Conservation (phyloP, 1,140 invertebrate genomes). For the Conus betulinus region DNA sequence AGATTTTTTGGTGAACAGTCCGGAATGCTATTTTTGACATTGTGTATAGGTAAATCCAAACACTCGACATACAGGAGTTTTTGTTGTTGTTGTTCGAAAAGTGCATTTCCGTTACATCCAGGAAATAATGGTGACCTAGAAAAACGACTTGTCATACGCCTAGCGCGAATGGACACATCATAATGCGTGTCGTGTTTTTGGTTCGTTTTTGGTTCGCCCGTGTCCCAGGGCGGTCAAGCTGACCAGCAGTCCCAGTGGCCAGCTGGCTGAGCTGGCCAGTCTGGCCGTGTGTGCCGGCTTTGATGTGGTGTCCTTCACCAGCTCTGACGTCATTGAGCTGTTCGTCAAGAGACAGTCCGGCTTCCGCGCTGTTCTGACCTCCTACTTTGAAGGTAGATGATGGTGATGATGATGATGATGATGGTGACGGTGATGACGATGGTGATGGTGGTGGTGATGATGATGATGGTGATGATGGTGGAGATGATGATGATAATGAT, state of each 20-base stretch:
- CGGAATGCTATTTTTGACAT: too few relatives aligned
- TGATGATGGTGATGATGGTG: conserved; percentile 36
- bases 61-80: too few relatives aligned
- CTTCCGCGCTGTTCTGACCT: conserved; percentile 30
- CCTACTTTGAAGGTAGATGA: conserved; percentile 33
- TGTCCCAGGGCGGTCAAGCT: conserved; percentile 32
- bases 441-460: conserved; percentile 31
- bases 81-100: too few relatives aligned
- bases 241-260: not conserved
- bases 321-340: conserved; percentile 36
- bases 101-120: too few relatives aligned
- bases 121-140: too few relatives aligned
- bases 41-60: too few relatives aligned
- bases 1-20: too few relatives aligned
- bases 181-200: too few relatives aligned
- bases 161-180: too few relatives aligned
- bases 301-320: conserved; percentile 30
- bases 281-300: conserved; percentile 49
- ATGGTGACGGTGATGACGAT: conserved; percentile 6
- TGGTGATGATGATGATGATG: too few relatives aligned
- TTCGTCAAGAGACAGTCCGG: conserved; percentile 48
- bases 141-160: too few relatives aligned
- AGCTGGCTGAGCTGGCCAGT: conserved; percentile 19
- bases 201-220: too few relatives aligned
- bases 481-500: conserved; percentile 32